A percentile compares a stretch with the other conserved stretches of the same genome.
Evolutionary conservation across 2,113 vertebrate genomes (phyloP).

Genomic region (Heterotis niloticus): DNA sequence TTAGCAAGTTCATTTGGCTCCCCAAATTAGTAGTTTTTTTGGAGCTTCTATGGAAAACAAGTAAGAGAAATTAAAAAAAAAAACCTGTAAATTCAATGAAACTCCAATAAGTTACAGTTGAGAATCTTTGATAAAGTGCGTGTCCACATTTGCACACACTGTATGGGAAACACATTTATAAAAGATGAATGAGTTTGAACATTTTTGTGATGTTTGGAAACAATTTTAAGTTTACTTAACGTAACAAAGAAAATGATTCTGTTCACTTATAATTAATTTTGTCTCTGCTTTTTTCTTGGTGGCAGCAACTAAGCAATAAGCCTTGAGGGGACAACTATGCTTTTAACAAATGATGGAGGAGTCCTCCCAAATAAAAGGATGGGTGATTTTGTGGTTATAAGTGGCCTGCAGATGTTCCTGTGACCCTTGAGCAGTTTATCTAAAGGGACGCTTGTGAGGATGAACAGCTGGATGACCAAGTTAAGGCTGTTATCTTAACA

Average conservation of each 20-base stretch:
- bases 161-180: too few relatives aligned
- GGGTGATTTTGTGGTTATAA: background rate
- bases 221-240: too few relatives aligned
- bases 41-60: too few relatives aligned
- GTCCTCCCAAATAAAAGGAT: background rate
- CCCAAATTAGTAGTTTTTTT: too few relatives aligned
- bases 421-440: background rate
- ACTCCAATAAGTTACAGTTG: too few relatives aligned
- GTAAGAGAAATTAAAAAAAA: too few relatives aligned
- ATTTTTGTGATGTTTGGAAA: background rate
- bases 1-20: too few relatives aligned
- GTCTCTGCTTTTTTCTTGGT: background rate
- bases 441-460: background rate
- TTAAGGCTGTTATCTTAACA: background rate
- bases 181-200: too few relatives aligned
- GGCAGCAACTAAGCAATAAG: constrained; percentile 28
- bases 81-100: too few relatives aligned
- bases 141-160: too few relatives aligned
- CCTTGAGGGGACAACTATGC: background rate
- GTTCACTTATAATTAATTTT: background rate
- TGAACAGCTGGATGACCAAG: background rate
- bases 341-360: background rate
- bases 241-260: background rate
- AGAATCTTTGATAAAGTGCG: too few relatives aligned
- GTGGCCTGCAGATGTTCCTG: background rate